Conservation (phyloP, 2,888 invertebrate species). For the Sipunculus nudus region DNA sequence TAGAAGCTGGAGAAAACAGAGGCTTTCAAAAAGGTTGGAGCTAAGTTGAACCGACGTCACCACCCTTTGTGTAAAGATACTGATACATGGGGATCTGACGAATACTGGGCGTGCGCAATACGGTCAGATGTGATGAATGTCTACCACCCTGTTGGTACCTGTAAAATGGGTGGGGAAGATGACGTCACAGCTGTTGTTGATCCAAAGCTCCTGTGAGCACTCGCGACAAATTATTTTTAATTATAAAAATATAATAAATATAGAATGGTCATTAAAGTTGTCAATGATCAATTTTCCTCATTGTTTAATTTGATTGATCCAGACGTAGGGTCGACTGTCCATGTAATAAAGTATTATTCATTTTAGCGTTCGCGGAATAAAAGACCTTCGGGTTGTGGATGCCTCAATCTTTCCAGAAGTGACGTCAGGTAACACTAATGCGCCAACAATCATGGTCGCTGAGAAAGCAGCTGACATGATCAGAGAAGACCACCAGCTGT, state of each 20-base stretch:
- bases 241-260: too few relatives aligned
- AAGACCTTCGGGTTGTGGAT: conserved; percentile 83
- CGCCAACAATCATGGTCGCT: conserved; percentile 88
- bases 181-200: conserved; percentile 73
- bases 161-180: conserved; percentile 72
- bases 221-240: too few relatives aligned
- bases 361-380: conserved; percentile 72
- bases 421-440: conserved; percentile 88
- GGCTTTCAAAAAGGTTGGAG: conserved; percentile 23
- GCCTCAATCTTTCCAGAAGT: conserved; percentile 90
- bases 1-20: conserved; percentile 27
- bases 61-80: conserved; percentile 5
- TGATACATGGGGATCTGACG: too few relatives aligned
- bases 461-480: conserved; percentile 89
- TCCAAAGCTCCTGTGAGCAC: conserved; percentile 62
- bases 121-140: too few relatives aligned
- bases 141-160: conserved; percentile 81
- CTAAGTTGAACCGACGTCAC: conserved; percentile 15
- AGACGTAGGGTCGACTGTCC: too few relatives aligned
- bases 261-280: too few relatives aligned
- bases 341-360: too few relatives aligned
- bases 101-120: too few relatives aligned
- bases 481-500: too few relatives aligned
- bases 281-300: too few relatives aligned
- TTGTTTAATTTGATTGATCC: too few relatives aligned